These are phyloP conservation scores for Liparis tanakae DNA, from an alignment of 2,797 vertebrate genomes.

Conservation along the genomic window DNA sequence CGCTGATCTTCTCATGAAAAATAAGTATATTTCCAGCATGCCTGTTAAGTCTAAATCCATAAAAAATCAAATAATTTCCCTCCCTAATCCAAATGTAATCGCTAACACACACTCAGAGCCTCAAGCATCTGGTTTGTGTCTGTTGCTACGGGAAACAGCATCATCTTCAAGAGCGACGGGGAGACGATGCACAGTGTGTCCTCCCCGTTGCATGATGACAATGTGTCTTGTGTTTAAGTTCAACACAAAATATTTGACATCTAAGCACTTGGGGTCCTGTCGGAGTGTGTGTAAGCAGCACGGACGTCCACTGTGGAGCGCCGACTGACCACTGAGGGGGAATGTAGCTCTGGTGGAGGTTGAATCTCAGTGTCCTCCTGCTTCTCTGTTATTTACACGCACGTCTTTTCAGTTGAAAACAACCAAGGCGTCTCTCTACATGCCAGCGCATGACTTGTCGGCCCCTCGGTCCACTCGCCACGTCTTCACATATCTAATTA, in stretches of 20 bases:
- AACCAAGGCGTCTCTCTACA: not conserved
- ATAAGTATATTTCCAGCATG: not conserved
- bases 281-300: not conserved
- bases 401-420: constrained; percentile 7
- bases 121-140: constrained; percentile 8
- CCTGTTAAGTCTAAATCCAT: constrained; percentile 14
- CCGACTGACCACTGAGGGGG: too few relatives aligned
- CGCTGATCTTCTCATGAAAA: not conserved
- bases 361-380: too few relatives aligned
- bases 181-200: not conserved
- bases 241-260: not conserved
- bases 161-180: not conserved
- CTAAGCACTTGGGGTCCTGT: too few relatives aligned
- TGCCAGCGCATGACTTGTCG: constrained; percentile 15
- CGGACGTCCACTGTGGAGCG: not conserved
- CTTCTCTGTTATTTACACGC: not conserved
- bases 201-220: not conserved
- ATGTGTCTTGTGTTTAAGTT: not conserved
- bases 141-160: not conserved
- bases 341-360: too few relatives aligned
- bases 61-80: not conserved
- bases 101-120: not conserved
- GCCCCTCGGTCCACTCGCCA: constrained; percentile 38
- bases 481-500: constrained; percentile 57
- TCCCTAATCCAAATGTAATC: not conserved